These are phyloP conservation scores for Aphaenogaster rudis DNA, from an alignment of 1,140 invertebrate genomes.

Conservation along the genomic window DNA sequence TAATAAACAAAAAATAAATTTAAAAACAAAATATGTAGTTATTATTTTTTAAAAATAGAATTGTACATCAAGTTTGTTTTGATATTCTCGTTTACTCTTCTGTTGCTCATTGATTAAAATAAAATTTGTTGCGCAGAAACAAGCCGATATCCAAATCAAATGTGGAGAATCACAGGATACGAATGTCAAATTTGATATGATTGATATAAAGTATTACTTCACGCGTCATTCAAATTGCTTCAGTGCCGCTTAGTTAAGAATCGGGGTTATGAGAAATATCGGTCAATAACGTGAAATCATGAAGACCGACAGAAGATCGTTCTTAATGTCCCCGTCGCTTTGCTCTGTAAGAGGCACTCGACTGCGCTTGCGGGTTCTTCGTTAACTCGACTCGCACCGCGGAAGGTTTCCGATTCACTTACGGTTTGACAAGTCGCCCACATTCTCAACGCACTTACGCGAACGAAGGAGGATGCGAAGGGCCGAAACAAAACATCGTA, in stretches of 20 bases:
- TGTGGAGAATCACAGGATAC: slow-evolving; percentile 15
- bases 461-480: slow-evolving; percentile 63
- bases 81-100: not conserved
- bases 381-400: slow-evolving; percentile 62
- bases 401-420: slow-evolving; percentile 70
- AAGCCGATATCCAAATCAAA: not conserved
- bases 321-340: slow-evolving; percentile 7
- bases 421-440: slow-evolving; percentile 70
- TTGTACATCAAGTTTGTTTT: not conserved
- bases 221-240: slow-evolving; percentile 24
- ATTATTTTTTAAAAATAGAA: not conserved
- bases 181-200: slow-evolving; percentile 13
- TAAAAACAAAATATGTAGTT: not conserved
- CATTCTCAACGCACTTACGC: slow-evolving; percentile 53
- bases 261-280: slow-evolving; percentile 31
- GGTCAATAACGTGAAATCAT: slow-evolving; percentile 27
- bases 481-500: slow-evolving; percentile 75
- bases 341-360: slow-evolving; percentile 24
- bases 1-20: slow-evolving; percentile 6
- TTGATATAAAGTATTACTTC: slow-evolving; percentile 26
- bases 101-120: not conserved
- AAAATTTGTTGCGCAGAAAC: slow-evolving; percentile 12
- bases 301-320: not conserved
- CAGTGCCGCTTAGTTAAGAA: slow-evolving; percentile 27
- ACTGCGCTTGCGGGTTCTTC: slow-evolving; percentile 57